Conservation (phyloP, 2,797 vertebrate genomes). For the Mus spretus region DNA sequence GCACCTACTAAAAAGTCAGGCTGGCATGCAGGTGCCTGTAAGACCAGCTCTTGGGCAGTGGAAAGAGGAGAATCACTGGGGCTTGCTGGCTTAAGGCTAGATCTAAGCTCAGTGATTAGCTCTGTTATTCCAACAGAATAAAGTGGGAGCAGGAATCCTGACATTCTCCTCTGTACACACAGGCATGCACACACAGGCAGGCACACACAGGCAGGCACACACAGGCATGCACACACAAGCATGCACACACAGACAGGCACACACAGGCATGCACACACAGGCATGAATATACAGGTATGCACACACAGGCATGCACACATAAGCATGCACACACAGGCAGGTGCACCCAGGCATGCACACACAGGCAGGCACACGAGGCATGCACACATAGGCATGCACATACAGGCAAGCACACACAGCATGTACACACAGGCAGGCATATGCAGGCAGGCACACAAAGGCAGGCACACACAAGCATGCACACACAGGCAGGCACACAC, state of each 20-base stretch:
- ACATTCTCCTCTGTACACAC: too few species aligned
- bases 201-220: neutral
- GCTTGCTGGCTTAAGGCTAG: neutral
- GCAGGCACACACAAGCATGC: neutral
- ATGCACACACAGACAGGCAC: neutral
- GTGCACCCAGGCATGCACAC: neutral
- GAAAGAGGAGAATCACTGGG: neutral
- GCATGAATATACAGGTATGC: neutral
- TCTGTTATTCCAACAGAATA: neutral
- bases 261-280: neutral
- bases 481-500: neutral
- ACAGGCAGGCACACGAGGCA: neutral
- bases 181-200: neutral
- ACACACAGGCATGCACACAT: neutral
- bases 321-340: fast-evolving
- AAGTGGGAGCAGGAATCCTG: neutral
- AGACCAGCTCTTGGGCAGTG: neutral
- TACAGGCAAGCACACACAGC: neutral
- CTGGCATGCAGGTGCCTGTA: neutral
- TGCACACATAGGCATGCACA: neutral
- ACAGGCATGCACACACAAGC: fast-evolving
- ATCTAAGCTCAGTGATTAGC: neutral
- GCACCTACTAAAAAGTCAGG: neutral
- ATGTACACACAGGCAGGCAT: neutral
- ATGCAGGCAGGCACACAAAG: neutral